phyloP scores from a whole-genome alignment of 92 coral and sea anemone genomes.

The Palythoa heliodiscus region DNA sequence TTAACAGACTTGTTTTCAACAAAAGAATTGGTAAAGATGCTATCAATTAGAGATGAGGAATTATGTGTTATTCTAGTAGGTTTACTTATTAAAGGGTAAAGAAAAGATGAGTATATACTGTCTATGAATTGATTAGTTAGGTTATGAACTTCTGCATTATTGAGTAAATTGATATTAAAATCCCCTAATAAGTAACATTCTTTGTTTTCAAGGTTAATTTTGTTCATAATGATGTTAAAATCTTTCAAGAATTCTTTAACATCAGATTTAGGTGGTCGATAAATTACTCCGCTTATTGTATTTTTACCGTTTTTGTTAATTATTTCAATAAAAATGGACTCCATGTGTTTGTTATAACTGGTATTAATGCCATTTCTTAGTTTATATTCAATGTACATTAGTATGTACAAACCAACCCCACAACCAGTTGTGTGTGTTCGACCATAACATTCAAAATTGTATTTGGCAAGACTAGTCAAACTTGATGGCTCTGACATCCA shows the following conservation, averaged over 20 bases:
- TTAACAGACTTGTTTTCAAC: constrained; percentile 18
- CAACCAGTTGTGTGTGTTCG: constrained; percentile 11
- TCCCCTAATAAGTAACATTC: constrained; percentile 10
- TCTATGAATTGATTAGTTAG: constrained; percentile 26
- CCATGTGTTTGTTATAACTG: constrained; percentile 17
- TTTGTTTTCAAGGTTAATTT: constrained; percentile 15
- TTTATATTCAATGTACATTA: constrained; percentile 11
- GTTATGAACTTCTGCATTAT: constrained; percentile 7
- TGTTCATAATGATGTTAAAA: constrained; percentile 22
- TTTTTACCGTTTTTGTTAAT: constrained; percentile 32
- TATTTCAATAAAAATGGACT: constrained; percentile 33
- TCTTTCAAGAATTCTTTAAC: constrained; percentile 37
- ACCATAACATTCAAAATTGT: constrained; percentile 25
- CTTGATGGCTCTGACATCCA: constrained; percentile 15
- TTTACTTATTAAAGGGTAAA: no score
- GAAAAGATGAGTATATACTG: constrained; percentile 23
- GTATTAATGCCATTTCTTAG: constrained; percentile 13
- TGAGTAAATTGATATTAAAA: constrained; percentile 25
- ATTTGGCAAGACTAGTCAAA: constrained; percentile 6
- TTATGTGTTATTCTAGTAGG: no score
- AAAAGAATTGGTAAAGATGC: constrained; percentile 19
- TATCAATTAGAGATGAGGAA: constrained; percentile 24
- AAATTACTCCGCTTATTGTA: constrained; percentile 39
- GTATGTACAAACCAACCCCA: constrained; percentile 16
- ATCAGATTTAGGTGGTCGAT: constrained; percentile 31